These are phyloP conservation scores for Caenorhabditis sinica DNA, from an alignment of 2,888 invertebrate species.

Conservation along the genomic window DNA sequence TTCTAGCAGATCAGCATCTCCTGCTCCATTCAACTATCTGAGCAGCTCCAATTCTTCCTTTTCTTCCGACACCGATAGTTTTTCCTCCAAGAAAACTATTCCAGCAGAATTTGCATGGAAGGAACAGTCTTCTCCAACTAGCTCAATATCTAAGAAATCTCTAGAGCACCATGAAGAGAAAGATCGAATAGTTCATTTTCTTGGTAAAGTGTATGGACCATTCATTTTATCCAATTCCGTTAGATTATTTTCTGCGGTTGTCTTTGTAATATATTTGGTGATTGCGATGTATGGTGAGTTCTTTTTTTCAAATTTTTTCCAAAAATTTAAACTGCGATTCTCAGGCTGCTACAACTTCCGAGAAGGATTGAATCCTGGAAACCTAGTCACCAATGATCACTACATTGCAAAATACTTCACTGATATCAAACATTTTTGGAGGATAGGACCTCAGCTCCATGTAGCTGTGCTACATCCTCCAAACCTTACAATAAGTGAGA, in stretches of 20 bases:
- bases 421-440: slow-evolving; percentile 82
- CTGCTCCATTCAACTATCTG: slow-evolving; percentile 26
- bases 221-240: slow-evolving; percentile 75
- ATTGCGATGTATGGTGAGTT: slow-evolving; percentile 70
- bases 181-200: slow-evolving; percentile 73
- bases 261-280: slow-evolving; percentile 74
- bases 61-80: slow-evolving; percentile 63
- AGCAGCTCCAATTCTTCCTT: slow-evolving; percentile 46
- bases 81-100: slow-evolving; percentile 65
- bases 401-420: slow-evolving; percentile 82
- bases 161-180: not conserved
- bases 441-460: slow-evolving; percentile 79
- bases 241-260: slow-evolving; percentile 67
- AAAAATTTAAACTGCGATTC: slow-evolving; percentile 3
- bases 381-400: slow-evolving; percentile 82
- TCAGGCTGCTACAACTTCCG: slow-evolving; percentile 86
- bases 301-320: not conserved
- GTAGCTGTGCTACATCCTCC: slow-evolving; percentile 82
- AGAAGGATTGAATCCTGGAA: slow-evolving; percentile 82
- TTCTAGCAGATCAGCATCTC: slow-evolving; percentile 17
- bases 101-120: slow-evolving; percentile 52
- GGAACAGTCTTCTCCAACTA: slow-evolving; percentile 10
- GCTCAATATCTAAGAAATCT: not conserved
- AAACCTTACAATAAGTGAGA: slow-evolving; percentile 71
- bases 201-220: slow-evolving; percentile 79